Percentiles rank a stretch among this genome's conserved stretches.
These are phyloP conservation scores for Zonotrichia leucophrys DNA, from an alignment of 2,113 vertebrate genomes.

Conservation along the genomic window DNA sequence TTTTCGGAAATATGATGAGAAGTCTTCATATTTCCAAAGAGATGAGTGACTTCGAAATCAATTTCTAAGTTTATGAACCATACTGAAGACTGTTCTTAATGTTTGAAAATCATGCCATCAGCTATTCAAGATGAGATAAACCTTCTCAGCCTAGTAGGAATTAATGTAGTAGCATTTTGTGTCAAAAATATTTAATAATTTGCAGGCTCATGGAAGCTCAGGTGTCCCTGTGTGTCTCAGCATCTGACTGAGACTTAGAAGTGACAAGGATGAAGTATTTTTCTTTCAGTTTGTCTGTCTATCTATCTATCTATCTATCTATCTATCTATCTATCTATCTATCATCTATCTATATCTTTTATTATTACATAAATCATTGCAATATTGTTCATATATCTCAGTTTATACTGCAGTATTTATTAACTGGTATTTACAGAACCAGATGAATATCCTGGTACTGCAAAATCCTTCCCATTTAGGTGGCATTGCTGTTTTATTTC, in stretches of 20 bases:
- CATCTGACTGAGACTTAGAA: not conserved
- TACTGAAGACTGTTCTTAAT: not conserved
- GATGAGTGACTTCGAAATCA: not conserved
- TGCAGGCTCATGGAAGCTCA: not conserved
- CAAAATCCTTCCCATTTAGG: not conserved
- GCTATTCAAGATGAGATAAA: not conserved
- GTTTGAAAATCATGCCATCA: not conserved
- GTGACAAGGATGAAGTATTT: not conserved
- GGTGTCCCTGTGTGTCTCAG: not conserved
- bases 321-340: not conserved
- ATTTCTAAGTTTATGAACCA: not conserved
- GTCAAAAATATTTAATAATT: not conserved
- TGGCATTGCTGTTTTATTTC: not conserved
- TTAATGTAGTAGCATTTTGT: not conserved
- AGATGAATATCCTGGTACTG: not conserved
- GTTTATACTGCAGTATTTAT: not conserved
- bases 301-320: not conserved
- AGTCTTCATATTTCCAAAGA: not conserved
- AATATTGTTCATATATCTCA: not conserved
- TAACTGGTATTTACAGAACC: constrained; percentile 8
- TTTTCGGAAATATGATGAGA: not conserved
- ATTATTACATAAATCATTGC: not conserved
- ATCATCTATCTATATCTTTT: not conserved
- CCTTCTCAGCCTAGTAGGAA: not conserved
- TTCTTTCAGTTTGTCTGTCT: not conserved